Percentiles rank a stretch among this genome's conserved stretches.
Evolutionary conservation across 2,797 vertebrate genomes (phyloP).

Genomic region (Danionella dracula): DNA sequence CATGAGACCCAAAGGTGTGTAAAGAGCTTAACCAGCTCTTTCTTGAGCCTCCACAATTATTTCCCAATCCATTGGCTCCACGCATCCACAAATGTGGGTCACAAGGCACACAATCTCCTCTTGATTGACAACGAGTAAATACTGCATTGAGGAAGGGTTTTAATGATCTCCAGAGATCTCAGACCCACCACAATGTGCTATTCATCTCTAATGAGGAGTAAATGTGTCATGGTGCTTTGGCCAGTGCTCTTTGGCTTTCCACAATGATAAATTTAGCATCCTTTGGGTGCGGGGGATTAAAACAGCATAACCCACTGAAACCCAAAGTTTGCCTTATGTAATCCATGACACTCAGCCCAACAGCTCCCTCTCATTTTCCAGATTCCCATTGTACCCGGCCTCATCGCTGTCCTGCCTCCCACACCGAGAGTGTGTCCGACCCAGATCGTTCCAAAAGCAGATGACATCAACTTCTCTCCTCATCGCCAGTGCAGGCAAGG

Average conservation of each 20-base stretch:
- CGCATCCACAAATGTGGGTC: conserved; percentile 71
- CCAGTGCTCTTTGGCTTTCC: conserved; percentile 61
- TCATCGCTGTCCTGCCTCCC: conserved; percentile 64
- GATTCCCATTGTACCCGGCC: conserved; percentile 64
- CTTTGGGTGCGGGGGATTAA: conserved; percentile 54
- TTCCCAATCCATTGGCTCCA: conserved; percentile 62
- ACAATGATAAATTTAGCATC: conserved; percentile 68
- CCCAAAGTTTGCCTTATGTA: conserved; percentile 60
- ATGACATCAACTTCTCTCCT: conserved; percentile 70
- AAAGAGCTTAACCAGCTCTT: conserved; percentile 51
- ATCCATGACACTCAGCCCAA: conserved; percentile 60
- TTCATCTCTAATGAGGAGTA: conserved; percentile 77
- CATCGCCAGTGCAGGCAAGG: conserved; percentile 62
- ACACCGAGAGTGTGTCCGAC: conserved; percentile 59
- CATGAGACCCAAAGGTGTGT: too few species aligned
- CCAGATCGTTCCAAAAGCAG: conserved; percentile 57
- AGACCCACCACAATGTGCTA: conserved; percentile 72
- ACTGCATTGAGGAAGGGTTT: conserved; percentile 67
- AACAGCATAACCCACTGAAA: conserved; percentile 58
- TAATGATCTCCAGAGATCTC: conserved; percentile 66
- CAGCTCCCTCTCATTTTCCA: conserved; percentile 61
- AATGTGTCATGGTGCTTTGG: conserved; percentile 73
- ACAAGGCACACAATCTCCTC: conserved; percentile 68
- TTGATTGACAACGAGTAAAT: conserved; percentile 74
- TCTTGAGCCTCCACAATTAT: conserved; percentile 67